phyloP scores from a whole-genome alignment of 1,140 invertebrate genomes.

The Zaprionus taronus region DNA sequence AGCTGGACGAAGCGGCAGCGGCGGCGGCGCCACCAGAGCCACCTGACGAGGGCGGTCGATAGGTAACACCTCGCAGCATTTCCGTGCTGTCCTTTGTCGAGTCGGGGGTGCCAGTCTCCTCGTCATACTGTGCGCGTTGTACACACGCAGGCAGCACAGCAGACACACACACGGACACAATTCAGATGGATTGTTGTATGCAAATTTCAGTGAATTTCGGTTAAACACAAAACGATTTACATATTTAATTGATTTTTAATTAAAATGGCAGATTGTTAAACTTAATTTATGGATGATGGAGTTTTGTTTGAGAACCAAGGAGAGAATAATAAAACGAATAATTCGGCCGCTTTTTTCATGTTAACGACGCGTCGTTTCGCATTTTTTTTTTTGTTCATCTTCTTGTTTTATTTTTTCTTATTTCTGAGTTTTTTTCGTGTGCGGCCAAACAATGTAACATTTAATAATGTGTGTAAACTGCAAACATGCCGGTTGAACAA shows the following conservation, averaged over 20 bases:
- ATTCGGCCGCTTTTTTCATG: constrained; percentile 24
- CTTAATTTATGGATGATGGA: constrained; percentile 37
- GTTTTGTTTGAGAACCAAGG: constrained; percentile 14
- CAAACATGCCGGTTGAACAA: constrained; percentile 38
- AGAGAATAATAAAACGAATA: constrained; percentile 1
- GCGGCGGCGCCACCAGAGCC: constrained; percentile 69
- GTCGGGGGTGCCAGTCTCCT: constrained; percentile 85
- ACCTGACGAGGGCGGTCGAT: constrained; percentile 84
- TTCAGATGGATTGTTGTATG: constrained; percentile 50
- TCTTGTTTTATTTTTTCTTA: constrained; percentile 13
- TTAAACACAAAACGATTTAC: constrained; percentile 83
- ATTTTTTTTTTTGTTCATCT: constrained; percentile 7
- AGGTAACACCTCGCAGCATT: constrained; percentile 84
- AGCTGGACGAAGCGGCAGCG: constrained; percentile 40
- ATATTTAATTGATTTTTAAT: constrained; percentile 82
- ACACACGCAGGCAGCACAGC: not conserved
- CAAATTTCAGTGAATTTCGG: constrained; percentile 77
- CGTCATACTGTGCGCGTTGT: constrained; percentile 81
- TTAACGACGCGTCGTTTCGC: constrained; percentile 23
- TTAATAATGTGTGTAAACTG: constrained; percentile 44
- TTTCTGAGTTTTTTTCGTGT: constrained; percentile 12
- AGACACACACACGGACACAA: constrained; percentile 8
- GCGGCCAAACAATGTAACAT: constrained; percentile 45
- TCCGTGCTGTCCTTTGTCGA: constrained; percentile 84
- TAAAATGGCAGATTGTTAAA: constrained; percentile 67